Base-by-base conservation (phyloP, 2,888 invertebrate genomes). In the Poecilus cupreus region DNA sequence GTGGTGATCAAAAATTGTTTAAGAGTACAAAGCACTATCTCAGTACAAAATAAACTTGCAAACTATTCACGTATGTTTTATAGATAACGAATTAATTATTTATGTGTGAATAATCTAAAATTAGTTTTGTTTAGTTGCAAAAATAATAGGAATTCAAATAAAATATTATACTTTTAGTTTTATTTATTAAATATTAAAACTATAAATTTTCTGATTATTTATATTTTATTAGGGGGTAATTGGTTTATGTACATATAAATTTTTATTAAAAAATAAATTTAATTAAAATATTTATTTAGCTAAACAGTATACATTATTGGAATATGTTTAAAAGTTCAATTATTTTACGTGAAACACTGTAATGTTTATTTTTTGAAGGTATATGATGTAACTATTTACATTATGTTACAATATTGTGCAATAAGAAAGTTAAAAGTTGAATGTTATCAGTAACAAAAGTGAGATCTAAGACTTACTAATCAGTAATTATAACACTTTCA, bases 11-110 rank as follows among this genome's bases (percentile, higher is more conserved):
- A 18, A 51, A 18, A 51, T 51, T 51, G 18, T 8, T 51, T 51
- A 20, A 60, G 60, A 60, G 60, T 24, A 24, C 26, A 60, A 60
- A 60, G 54, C 54, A 54, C 54, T 54, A 54, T 54, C 26, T 60
- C 18, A 60, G 60, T 60, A 60, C 24, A 24, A 60, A 60, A 60
- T 46, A 51, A 0, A 60, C 11, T 60, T 60, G 60, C 60, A 60
- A 24, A 60, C 6, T 13, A 60, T 51, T 18, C 51, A 51, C 51
- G 18, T 43, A 11, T 43, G 43, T 43, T n/a, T 46, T 46, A 46
- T 46, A 51, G 8, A 13, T 51, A 51, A 4, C 13, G 43, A 43
- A 10, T 5, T 39, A 43, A 43, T 18, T 13, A 51, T 51, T 13
- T 51, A 32, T 32, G 18, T 51, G 51, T 51, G 51, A 18, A 18